Percentiles rank a stretch among this genome's conserved stretches.
phyloP scores from a whole-genome alignment of 2,113 vertebrate genomes.

The Tachysurus fulvidraco region DNA sequence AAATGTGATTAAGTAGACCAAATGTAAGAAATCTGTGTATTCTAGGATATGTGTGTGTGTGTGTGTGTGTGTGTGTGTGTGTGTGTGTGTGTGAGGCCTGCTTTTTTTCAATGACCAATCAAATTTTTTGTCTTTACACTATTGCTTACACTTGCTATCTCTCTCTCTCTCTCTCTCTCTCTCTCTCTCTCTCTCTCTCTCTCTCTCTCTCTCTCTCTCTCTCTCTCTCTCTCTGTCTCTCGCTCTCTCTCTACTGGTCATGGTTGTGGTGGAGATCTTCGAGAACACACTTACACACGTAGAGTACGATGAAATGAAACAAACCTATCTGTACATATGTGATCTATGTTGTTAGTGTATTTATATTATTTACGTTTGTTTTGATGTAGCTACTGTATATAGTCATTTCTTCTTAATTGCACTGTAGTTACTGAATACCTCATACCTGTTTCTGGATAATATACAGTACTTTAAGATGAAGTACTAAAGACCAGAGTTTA shows the following conservation, averaged over 20 bases:
- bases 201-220: neutral
- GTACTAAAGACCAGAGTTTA: neutral
- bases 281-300: neutral
- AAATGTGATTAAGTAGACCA: neutral
- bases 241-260: neutral
- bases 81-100: neutral
- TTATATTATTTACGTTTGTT: neutral
- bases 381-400: neutral
- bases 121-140: too few relatives aligned
- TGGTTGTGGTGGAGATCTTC: neutral
- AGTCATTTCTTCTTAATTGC: neutral
- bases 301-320: neutral
- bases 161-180: too few relatives aligned
- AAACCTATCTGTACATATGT: neutral
- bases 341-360: too few relatives aligned
- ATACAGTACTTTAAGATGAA: neutral
- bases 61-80: neutral
- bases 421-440: neutral
- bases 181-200: too few relatives aligned
- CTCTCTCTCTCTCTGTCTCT: neutral
- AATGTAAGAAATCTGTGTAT: neutral
- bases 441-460: neutral
- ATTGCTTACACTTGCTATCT: too few relatives aligned
- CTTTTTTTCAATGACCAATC: neutral
- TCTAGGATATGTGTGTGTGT: neutral